Percentiles rank a stretch among this genome's conserved stretches.
These are phyloP conservation scores for Darevskia mixta DNA, from an alignment of 2,797 vertebrate species.

Conservation along the genomic window DNA sequence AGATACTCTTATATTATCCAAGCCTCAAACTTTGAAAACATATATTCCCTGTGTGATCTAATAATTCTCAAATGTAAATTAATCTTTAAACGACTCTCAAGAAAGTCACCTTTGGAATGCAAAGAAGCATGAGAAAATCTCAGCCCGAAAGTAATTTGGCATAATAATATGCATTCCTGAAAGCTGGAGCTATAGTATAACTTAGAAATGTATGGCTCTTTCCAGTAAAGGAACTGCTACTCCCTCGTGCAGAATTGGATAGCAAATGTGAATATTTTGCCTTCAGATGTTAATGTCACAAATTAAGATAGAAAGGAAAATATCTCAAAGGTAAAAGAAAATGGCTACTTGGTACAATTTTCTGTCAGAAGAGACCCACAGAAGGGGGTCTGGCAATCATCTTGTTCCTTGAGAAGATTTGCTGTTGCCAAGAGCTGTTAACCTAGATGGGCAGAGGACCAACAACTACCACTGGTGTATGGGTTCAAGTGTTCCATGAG, in stretches of 20 bases:
- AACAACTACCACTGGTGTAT: not conserved
- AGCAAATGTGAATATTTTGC: slow-evolving; percentile 19
- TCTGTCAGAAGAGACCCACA: not conserved
- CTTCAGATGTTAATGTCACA: not conserved
- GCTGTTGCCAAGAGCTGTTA: not conserved
- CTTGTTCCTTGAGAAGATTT: not conserved
- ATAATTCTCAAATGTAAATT: slow-evolving; percentile 41
- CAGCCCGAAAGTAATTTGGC: slow-evolving; percentile 23
- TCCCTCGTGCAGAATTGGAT: not conserved
- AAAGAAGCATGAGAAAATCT: slow-evolving; percentile 42
- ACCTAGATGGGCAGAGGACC: not conserved
- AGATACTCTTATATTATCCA: slow-evolving; percentile 36
- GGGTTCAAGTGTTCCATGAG: not conserved
- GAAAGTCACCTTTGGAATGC: slow-evolving; percentile 40
- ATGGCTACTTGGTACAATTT: not conserved
- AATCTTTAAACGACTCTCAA: slow-evolving; percentile 38
- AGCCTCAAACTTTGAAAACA: slow-evolving; percentile 42
- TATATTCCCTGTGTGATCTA: slow-evolving; percentile 37
- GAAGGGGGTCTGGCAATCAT: not conserved
- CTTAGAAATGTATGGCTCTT: not conserved
- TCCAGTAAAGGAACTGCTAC: slow-evolving; percentile 2
- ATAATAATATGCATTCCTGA: slow-evolving; percentile 31
- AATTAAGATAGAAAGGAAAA: slow-evolving; percentile 19
- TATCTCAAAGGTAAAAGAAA: not conserved
- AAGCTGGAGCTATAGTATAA: slow-evolving; percentile 14